Base-by-base conservation (phyloP, 1,140 invertebrate species). In the Ooceraea biroi region DNA sequence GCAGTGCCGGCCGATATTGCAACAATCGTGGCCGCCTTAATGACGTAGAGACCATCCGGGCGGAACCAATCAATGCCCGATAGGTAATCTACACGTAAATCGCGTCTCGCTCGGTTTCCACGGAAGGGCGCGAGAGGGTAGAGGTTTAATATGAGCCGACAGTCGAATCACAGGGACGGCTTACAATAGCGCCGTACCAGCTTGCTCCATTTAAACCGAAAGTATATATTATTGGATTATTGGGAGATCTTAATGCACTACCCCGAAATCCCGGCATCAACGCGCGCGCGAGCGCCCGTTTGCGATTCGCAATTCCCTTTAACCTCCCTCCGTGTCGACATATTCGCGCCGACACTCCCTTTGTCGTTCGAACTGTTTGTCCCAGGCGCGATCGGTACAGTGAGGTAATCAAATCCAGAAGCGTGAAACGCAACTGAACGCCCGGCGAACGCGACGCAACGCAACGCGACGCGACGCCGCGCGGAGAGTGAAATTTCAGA, bases 161-260 rank as follows among this genome's bases (percentile, higher is more conserved):
- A 76, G 48, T 69, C 84, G 30, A 88, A 85, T 86, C 78, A 63
- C 52, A 50, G 7, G 60, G 74, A 44, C 65, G 50, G 25, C 19
- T 27, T 66, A 85, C 85, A 74, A 84, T 84, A 44, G 76, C 12
- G 36, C 17, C 36, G 12, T 19, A 61, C 65, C 48, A 69, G 74
- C 83, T 48, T 27, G 83, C 27, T 85, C 85, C 84, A 89, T 91
- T 91, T 86, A 66, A 66, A 85, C 77, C 66, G 68, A 91, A 90
- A 91, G 86, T 90, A 88, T 89, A 91, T 90, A 84, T 90, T 91
- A 91, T 91, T 89, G 84, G 82, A 90, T 92, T 91, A 91, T 89
- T 77, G 88, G 83, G 66, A 61, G 83, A 89, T 84, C 87, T 90
- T 89, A 90, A 90, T 90, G 83, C 82, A 89, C 69, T 25, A 44